Evolutionary conservation across 1,140 invertebrate genomes (phyloP), one percentile per base, ranked within the genome.

Genomic region (Dendrolimus punctatus): DNA sequence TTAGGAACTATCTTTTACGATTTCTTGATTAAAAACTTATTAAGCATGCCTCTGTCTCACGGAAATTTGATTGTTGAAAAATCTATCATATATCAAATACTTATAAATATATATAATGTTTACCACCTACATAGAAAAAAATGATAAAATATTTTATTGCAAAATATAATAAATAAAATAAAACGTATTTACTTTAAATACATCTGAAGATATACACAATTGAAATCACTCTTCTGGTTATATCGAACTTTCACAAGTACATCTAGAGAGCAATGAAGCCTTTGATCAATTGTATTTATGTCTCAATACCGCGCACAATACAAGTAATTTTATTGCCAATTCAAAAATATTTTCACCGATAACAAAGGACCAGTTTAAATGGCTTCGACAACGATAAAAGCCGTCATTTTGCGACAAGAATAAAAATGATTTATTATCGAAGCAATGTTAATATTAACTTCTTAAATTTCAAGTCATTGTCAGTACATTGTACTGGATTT

Each of bases 351-450:
- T 57, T 62, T 64, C 57, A 60, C 66, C 60, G 65, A 58, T 55
- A 50, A 55, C 59, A 53, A 57, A 64, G 55, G 60, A 70, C 61
- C 55, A 58, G 56, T 62, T 71, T 58, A 64, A 51, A 51, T 53
- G 57, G 55, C 58, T 60, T 60, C 60, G 43, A 59, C 60, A 65
- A 56, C 59, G 48, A 63, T 68, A 68, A 69, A 66, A 46, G 39
- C 41, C 60, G 66, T 23, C 23, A 23, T 66, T 67, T 60, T 60
- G 53, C 60, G 57, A 64, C 61, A 54, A 46, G 56, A 50, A 67
- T 64, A 67, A 69, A 69, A 51, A 55, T 65, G 70, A 72, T 72
- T 69, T 72, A 72, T 65, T 67, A 60, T 58, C 39, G 58, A 69
- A 60, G 58, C 53, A 60, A 66, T 66, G 51, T 49, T 58, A 42